Conservation (phyloP, 2,888 invertebrate genomes). For the Tiliacea citrago region DNA sequence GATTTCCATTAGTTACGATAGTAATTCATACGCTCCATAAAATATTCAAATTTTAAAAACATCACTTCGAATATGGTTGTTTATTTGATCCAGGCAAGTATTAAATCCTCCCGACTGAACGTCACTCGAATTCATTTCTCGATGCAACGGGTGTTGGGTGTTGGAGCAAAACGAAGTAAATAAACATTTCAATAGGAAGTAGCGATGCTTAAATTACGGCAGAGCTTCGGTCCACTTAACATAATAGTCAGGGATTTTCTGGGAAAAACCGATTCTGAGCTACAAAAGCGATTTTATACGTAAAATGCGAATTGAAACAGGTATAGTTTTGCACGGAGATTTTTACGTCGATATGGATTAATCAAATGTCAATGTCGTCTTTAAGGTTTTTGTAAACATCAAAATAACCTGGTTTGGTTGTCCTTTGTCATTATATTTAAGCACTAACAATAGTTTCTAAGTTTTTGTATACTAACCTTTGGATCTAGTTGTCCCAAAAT, state of each 20-base stretch:
- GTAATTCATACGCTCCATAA: neutral
- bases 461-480: no score
- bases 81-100: neutral
- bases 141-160: slow-evolving; percentile 9
- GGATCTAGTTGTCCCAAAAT: no score
- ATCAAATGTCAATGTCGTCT: neutral
- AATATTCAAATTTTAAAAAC: neutral
- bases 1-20: neutral
- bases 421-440: no score
- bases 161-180: slow-evolving; percentile 8
- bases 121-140: neutral
- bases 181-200: slow-evolving; percentile 19
- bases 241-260: neutral
- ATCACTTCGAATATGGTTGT: neutral
- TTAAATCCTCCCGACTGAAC: neutral
- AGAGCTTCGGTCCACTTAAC: neutral
- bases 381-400: neutral
- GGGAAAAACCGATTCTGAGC: neutral
- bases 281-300: neutral
- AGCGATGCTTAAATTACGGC: slow-evolving; percentile 7
- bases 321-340: neutral
- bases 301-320: slow-evolving; percentile 12
- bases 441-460: no score
- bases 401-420: no score
- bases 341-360: neutral